phyloP scores from a whole-genome alignment of 92 coral and sea anemone genomes.

The Siderastrea siderea region DNA sequence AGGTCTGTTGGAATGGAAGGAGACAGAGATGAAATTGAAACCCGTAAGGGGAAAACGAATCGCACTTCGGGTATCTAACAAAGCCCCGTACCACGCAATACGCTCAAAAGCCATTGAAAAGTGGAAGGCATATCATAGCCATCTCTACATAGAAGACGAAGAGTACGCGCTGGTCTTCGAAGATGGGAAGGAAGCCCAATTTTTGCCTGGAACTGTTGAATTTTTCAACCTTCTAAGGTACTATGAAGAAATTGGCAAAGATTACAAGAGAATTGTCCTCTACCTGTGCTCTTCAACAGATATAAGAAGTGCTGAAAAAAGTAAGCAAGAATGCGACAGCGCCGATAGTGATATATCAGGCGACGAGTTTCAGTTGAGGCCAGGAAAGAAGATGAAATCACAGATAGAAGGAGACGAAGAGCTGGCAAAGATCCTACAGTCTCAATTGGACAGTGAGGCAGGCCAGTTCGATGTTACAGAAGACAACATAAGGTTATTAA shows the following conservation, averaged over 20 bases:
- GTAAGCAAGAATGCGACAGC: not conserved
- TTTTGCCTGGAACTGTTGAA: constrained; percentile 74
- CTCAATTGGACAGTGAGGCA: constrained; percentile 10
- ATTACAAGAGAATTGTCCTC: constrained; percentile 68
- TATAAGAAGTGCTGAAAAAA: constrained; percentile 8
- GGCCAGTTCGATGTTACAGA: not conserved
- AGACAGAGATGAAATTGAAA: constrained; percentile 50
- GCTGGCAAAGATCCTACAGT: constrained; percentile 38
- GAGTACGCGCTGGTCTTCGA: constrained; percentile 59
- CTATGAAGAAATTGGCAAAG: constrained; percentile 75
- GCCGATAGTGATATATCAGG: not conserved
- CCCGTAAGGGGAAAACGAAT: constrained; percentile 70
- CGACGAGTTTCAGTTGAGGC: not conserved
- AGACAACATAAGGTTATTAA: not conserved
- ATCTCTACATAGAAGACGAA: constrained; percentile 52
- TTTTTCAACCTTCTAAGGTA: constrained; percentile 71
- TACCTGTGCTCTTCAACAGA: constrained; percentile 62
- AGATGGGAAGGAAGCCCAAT: constrained; percentile 70
- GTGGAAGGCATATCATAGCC: constrained; percentile 75
- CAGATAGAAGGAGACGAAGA: constrained; percentile 47
- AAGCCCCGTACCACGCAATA: constrained; percentile 61
- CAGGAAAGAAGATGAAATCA: not conserved
- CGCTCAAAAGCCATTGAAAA: constrained; percentile 50
- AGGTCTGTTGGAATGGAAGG: constrained; percentile 65
- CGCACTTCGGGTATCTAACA: constrained; percentile 59